phyloP scores from a whole-genome alignment of 2,113 vertebrate species.

The Lamprologus lemairii region DNA sequence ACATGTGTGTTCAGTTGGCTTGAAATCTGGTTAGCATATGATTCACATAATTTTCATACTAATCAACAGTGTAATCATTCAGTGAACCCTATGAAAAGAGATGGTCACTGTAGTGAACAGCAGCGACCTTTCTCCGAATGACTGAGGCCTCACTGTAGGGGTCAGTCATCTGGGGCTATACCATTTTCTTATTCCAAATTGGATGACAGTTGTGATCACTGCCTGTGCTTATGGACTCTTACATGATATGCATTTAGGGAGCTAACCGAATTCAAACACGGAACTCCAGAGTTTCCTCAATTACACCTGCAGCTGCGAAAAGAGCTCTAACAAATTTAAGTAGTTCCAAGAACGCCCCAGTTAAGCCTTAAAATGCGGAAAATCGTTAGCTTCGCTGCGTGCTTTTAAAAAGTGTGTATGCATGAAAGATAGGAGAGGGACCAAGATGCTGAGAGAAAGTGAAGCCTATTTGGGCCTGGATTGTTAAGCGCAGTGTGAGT shows the following conservation, averaged over 20 bases:
- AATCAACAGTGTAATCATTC: neutral
- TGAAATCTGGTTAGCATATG: neutral
- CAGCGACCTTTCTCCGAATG: neutral
- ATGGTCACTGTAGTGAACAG: neutral
- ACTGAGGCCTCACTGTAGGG: neutral
- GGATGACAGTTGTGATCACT: neutral
- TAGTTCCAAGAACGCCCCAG: neutral
- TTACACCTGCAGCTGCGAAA: neutral
- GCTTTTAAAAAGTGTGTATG: neutral
- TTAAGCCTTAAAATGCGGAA: neutral
- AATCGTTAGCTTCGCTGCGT: rapidly evolving
- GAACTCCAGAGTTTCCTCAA: neutral
- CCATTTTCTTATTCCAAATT: neutral
- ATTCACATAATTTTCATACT: neutral
- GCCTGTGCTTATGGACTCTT: neutral
- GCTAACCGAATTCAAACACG: neutral
- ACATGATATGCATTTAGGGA: neutral
- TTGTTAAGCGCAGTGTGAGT: neutral
- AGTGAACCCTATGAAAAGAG: neutral
- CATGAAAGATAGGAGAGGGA: neutral
- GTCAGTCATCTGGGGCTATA: neutral
- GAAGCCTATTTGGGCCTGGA: neutral
- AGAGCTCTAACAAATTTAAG: neutral
- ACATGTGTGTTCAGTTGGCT: neutral
- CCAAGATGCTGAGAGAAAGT: neutral